Conservation (phyloP, 2,113 vertebrate species). For the Electrona antarctica region DNA sequence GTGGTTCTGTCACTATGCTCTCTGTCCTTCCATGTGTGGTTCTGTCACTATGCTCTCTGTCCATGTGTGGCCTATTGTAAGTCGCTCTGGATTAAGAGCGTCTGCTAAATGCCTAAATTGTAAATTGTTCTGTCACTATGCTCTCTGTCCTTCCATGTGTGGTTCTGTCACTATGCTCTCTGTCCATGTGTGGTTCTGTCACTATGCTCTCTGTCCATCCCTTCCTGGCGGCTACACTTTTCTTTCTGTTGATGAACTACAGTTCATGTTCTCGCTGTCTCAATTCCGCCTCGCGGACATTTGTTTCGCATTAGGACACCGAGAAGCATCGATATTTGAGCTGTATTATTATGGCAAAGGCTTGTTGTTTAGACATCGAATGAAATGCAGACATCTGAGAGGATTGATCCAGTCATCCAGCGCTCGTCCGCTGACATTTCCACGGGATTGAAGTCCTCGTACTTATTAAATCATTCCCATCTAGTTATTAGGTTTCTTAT, state of each 20-base stretch:
- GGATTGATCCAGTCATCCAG: no score
- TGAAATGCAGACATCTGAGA: no score
- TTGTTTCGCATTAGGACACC: slow-evolving; percentile 37
- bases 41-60: slow-evolving; percentile 34
- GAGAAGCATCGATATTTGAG: slow-evolving; percentile 29
- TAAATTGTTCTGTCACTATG: no score
- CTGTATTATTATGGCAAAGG: slow-evolving; percentile 16
- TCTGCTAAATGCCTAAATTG: no score
- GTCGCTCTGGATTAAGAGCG: no score
- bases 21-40: slow-evolving; percentile 26
- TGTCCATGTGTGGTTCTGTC: slow-evolving; percentile 48
- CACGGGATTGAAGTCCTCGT: no score
- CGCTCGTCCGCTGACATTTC: no score
- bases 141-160: no score
- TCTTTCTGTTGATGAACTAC: slow-evolving; percentile 33
- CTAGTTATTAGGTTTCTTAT: slow-evolving; percentile 5
- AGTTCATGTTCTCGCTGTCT: slow-evolving; percentile 38
- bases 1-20: slow-evolving; percentile 36
- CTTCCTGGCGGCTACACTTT: slow-evolving; percentile 19
- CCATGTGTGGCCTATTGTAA: no score
- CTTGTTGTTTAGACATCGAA: neutral
- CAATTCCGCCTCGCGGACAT: slow-evolving; percentile 38
- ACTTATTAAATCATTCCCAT: slow-evolving; percentile 3
- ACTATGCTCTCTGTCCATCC: slow-evolving; percentile 23
- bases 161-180: no score